Conservation (phyloP, 2,113 vertebrate species). For the Suncus etruscus region DNA sequence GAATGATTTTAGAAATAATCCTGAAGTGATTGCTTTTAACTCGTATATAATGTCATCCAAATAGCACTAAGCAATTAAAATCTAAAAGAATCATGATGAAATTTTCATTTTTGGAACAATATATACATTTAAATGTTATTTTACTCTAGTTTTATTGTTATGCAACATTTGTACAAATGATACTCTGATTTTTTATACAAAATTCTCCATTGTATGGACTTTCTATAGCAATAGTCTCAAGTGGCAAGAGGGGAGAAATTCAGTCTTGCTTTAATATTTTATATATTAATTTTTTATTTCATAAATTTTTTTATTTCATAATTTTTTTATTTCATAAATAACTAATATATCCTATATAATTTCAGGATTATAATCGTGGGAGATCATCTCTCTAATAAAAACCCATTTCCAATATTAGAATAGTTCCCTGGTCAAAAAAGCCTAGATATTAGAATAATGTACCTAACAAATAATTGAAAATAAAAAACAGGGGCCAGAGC, state of each 20-base stretch:
- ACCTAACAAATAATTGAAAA: too few species aligned
- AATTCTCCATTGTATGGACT: not conserved
- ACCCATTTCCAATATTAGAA: too few species aligned
- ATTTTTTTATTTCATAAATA: not conserved
- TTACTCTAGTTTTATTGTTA: not conserved
- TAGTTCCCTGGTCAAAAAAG: too few species aligned
- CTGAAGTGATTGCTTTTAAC: not conserved
- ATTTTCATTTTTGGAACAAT: not conserved
- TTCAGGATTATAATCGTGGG: not conserved
- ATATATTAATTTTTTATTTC: too few species aligned
- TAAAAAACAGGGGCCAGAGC: too few species aligned
- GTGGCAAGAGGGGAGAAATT: not conserved
- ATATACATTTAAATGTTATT: not conserved
- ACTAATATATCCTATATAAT: not conserved
- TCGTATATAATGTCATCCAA: not conserved
- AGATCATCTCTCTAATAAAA: too few species aligned
- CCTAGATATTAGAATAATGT: too few species aligned
- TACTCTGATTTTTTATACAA: not conserved
- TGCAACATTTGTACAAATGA: not conserved
- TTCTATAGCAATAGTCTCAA: not conserved
- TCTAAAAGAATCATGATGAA: constrained; percentile 20
- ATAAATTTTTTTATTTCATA: not conserved
- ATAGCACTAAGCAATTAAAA: not conserved
- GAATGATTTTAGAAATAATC: not conserved
- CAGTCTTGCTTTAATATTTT: constrained; percentile 20